These are phyloP conservation scores for Marisa cornuarietis DNA, from an alignment of 1,140 invertebrate genomes.

Conservation along the genomic window DNA sequence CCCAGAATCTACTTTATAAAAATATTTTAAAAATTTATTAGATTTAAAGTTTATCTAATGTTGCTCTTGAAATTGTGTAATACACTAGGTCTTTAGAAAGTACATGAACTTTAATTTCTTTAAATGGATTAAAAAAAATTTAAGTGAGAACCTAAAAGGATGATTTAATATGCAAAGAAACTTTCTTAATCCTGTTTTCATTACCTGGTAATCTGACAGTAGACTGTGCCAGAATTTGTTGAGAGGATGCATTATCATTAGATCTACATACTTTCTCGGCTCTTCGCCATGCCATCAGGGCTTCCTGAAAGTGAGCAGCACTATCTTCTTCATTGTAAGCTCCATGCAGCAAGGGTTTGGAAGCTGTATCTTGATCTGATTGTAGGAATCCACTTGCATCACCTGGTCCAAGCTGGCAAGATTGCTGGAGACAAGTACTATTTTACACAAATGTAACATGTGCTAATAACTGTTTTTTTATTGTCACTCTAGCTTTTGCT, in stretches of 20 bases:
- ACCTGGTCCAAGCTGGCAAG: constrained; percentile 38
- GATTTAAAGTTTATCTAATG: no score
- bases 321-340: constrained; percentile 61
- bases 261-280: constrained; percentile 25
- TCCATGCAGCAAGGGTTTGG: constrained; percentile 50
- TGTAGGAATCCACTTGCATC: not conserved
- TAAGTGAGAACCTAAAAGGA: no score
- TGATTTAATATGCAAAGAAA: not conserved
- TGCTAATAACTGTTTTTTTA: no score
- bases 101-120: no score
- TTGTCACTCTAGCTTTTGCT: no score
- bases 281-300: constrained; percentile 61
- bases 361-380: constrained; percentile 5
- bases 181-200: not conserved
- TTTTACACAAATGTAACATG: not conserved
- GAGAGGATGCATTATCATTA: not conserved
- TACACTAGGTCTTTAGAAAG: no score
- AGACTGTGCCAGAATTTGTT: constrained; percentile 8
- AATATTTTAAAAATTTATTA: no score
- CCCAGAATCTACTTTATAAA: no score
- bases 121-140: no score
- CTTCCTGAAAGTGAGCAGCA: constrained; percentile 63
- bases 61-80: no score
- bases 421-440: constrained; percentile 2
- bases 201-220: constrained; percentile 25